Evolutionary conservation across 2,113 vertebrate genomes (phyloP).

Genomic region (Pseudorhombus dupliciocellatus): DNA sequence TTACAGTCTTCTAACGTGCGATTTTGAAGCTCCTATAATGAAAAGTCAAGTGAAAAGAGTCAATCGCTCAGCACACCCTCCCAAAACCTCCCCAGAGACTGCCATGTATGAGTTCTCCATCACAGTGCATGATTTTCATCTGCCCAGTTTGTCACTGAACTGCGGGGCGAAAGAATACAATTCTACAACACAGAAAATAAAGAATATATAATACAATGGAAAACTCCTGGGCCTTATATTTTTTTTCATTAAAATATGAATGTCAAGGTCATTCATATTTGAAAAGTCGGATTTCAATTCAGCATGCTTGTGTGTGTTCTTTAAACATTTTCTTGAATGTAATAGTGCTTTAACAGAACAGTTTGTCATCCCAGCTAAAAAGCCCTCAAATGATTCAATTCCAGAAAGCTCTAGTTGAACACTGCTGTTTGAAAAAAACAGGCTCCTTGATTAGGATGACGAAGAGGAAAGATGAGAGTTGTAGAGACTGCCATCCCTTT

Average conservation of each 20-base stretch:
- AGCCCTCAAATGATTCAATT: neutral
- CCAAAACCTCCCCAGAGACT: too few relatives aligned
- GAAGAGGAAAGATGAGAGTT: neutral
- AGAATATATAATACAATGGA: too few relatives aligned
- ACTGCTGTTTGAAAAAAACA: neutral
- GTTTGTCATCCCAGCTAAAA: neutral
- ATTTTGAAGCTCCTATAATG: neutral
- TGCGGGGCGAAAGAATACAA: too few relatives aligned
- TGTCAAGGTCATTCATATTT: neutral
- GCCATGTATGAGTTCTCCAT: too few relatives aligned
- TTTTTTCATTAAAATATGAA: too few relatives aligned
- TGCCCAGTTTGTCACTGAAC: too few relatives aligned
- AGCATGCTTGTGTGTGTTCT: too few relatives aligned
- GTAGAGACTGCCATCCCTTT: neutral
- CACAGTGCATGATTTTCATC: too few relatives aligned
- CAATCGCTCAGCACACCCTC: too few relatives aligned
- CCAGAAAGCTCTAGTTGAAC: neutral
- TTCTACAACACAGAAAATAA: too few relatives aligned
- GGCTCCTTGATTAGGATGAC: neutral
- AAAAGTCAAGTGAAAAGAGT: neutral
- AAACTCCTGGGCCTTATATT: too few relatives aligned
- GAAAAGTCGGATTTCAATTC: neutral
- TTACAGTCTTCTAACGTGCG: neutral
- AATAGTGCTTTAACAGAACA: neutral
- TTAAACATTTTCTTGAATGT: too few relatives aligned